Evolutionary conservation across 2,113 vertebrate species (phyloP).

Genomic region (Eolophus roseicapilla): DNA sequence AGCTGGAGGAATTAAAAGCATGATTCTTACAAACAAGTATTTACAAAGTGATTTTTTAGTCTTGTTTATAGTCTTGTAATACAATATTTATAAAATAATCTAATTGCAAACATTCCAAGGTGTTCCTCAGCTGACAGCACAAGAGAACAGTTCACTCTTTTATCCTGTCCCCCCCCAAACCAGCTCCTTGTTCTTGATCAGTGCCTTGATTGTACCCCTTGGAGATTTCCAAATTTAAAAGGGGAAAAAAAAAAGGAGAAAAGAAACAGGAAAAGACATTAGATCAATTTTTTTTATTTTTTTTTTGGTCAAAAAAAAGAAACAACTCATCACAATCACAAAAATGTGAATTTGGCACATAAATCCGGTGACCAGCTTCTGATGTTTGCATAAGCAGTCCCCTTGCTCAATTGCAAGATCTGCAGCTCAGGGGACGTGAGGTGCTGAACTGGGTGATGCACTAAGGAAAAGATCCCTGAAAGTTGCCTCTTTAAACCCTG

Average conservation of each 20-base stretch:
- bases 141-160: neutral
- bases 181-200: neutral
- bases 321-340: neutral
- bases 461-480: neutral
- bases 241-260: neutral
- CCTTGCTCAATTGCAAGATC: neutral
- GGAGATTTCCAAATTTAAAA: neutral
- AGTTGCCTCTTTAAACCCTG: neutral
- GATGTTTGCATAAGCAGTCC: neutral
- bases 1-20: slow-evolving; percentile 29
- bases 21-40: slow-evolving; percentile 8
- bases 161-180: neutral
- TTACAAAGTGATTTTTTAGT: slow-evolving; percentile 41
- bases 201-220: neutral
- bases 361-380: neutral
- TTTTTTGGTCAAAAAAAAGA: neutral
- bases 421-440: neutral
- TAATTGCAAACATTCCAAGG: slow-evolving; percentile 24
- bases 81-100: slow-evolving; percentile 36
- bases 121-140: slow-evolving; percentile 37
- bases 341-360: neutral
- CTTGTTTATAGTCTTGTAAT: neutral
- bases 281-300: too few relatives aligned
- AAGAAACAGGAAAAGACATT: neutral
- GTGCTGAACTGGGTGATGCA: neutral